Evolutionary conservation across 1,140 invertebrate species (phyloP).

Genomic region (Bombus polaris): DNA sequence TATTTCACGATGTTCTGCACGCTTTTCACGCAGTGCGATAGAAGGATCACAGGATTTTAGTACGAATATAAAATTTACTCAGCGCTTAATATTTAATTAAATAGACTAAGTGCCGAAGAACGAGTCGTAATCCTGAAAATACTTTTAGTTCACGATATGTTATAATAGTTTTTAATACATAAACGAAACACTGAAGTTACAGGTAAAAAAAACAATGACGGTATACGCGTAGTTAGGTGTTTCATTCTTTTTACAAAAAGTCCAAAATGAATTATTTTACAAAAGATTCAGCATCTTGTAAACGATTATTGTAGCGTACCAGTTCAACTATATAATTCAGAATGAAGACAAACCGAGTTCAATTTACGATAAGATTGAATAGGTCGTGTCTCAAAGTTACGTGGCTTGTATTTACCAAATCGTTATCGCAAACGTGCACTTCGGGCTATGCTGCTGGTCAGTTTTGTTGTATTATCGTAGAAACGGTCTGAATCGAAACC

Average conservation of each 20-base stretch:
- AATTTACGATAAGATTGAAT: background rate
- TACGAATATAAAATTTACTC: too few species aligned
- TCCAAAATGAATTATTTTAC: too few species aligned
- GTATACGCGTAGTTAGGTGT: too few species aligned
- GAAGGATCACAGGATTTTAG: too few species aligned
- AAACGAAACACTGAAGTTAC: background rate
- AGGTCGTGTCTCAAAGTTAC: background rate
- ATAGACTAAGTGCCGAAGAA: too few species aligned
- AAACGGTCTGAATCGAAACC: background rate
- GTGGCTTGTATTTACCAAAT: conserved; percentile 2
- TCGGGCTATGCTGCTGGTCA: background rate
- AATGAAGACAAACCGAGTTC: background rate
- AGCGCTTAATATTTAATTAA: too few species aligned
- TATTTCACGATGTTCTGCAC: too few species aligned
- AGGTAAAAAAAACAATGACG: too few species aligned
- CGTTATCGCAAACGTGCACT: background rate
- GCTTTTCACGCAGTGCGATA: too few species aligned
- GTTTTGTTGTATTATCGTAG: background rate
- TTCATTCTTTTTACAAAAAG: too few species aligned
- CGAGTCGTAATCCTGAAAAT: too few species aligned
- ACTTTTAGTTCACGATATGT: too few species aligned
- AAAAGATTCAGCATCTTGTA: background rate
- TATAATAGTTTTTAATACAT: background rate
- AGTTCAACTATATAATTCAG: background rate
- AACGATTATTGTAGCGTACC: background rate